phyloP scores from a whole-genome alignment of 2,888 invertebrate genomes.

The Balanococcus diminutus region DNA sequence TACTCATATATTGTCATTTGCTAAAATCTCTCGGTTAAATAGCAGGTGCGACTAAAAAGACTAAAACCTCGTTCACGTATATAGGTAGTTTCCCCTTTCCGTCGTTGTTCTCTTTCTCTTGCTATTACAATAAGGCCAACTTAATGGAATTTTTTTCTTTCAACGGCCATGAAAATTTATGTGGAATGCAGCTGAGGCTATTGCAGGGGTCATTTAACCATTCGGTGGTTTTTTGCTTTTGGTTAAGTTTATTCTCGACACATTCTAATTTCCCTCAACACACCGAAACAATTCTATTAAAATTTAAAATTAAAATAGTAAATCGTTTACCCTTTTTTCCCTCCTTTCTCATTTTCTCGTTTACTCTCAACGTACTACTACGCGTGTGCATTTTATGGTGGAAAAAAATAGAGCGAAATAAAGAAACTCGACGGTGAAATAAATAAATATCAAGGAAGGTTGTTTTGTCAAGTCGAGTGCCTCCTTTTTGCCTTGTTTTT shows the following conservation, averaged over 20 bases:
- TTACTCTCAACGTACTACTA: not conserved
- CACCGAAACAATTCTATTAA: not conserved
- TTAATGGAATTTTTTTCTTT: not conserved
- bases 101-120: not conserved
- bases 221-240: not conserved
- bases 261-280: not conserved
- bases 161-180: not conserved
- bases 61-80: not conserved
- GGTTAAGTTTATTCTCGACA: not conserved
- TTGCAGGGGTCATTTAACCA: conserved; percentile 4
- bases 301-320: conserved; percentile 21
- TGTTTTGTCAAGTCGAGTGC: conserved; percentile 19
- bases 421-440: not conserved
- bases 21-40: not conserved
- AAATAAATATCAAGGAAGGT: conserved; percentile 7
- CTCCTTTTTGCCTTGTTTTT: conserved; percentile 22
- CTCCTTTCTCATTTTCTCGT: not conserved
- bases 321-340: not conserved
- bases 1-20: not conserved
- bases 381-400: not conserved
- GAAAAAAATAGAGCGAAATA: not conserved
- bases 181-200: not conserved
- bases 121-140: not conserved
- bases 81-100: too few relatives aligned
- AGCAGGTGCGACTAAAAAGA: not conserved